Conservation (phyloP, 2,888 invertebrate genomes). For the Onchidella celtica region DNA sequence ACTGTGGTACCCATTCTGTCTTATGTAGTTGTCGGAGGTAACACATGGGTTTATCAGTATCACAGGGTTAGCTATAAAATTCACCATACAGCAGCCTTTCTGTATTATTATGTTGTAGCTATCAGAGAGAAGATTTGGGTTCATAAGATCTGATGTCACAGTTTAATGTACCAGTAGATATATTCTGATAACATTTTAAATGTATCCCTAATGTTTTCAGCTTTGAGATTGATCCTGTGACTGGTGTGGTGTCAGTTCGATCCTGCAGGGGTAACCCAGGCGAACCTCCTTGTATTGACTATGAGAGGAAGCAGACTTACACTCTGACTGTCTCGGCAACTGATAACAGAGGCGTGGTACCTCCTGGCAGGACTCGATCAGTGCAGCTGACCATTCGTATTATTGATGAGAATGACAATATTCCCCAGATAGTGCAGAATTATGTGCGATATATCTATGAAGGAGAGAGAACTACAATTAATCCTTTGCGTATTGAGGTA, state of each 20-base stretch:
- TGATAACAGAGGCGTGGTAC: conserved; percentile 89
- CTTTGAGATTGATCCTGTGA: conserved; percentile 88
- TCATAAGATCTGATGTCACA: no score
- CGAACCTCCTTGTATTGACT: conserved; percentile 85
- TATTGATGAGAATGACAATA: conserved; percentile 92
- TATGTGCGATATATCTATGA: conserved; percentile 71
- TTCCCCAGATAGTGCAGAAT: conserved; percentile 85
- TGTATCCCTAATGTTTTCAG: conserved; percentile 83
- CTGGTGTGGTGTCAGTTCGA: conserved; percentile 92
- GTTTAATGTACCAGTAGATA: no score
- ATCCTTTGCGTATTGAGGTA: conserved; percentile 89
- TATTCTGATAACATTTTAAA: no score
- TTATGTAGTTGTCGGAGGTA: no score
- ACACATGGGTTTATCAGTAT: no score
- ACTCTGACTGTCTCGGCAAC: conserved; percentile 78
- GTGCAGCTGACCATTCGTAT: conserved; percentile 80
- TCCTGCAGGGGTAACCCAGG: conserved; percentile 63
- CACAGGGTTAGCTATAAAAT: no score
- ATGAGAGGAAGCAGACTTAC: conserved; percentile 60
- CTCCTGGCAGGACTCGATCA: conserved; percentile 83
- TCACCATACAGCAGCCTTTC: no score
- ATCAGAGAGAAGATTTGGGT: no score
- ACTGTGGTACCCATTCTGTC: no score
- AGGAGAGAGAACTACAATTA: conserved; percentile 82
- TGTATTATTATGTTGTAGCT: no score